Percentiles rank a stretch among this genome's conserved stretches.
phyloP scores from a whole-genome alignment of 2,888 invertebrate species.

The Aspidiotus destructor region DNA sequence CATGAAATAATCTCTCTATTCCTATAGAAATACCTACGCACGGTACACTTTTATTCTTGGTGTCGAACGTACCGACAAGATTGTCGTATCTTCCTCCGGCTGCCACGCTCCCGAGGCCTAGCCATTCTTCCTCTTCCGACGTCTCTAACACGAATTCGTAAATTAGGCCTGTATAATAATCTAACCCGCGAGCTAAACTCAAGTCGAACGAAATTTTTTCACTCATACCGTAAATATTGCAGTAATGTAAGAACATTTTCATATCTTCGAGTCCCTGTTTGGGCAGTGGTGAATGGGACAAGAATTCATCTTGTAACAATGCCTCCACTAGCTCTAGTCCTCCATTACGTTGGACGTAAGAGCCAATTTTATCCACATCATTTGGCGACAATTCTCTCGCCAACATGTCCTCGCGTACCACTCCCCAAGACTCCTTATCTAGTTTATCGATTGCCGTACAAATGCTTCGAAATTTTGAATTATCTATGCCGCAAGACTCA shows the following conservation, averaged over 20 bases:
- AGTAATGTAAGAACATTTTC: slow-evolving; percentile 74
- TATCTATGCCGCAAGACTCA: slow-evolving; percentile 86
- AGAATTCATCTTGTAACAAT: slow-evolving; percentile 55
- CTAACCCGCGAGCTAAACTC: slow-evolving; percentile 92
- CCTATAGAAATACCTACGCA: slow-evolving; percentile 98
- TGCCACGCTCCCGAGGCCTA: slow-evolving; percentile 75
- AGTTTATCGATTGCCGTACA: slow-evolving; percentile 97
- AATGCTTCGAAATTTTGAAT: slow-evolving; percentile 78
- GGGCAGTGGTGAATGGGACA: slow-evolving; percentile 53
- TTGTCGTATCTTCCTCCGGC: slow-evolving; percentile 97
- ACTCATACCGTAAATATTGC: slow-evolving; percentile 66
- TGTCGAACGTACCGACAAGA: slow-evolving; percentile 94
- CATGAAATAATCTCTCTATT: slow-evolving; percentile 92
- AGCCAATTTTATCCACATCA: slow-evolving; percentile 78
- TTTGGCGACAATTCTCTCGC: slow-evolving; percentile 76
- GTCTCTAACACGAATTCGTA: slow-evolving; percentile 78
- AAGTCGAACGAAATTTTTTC: slow-evolving; percentile 81
- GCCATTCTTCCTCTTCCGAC: slow-evolving; percentile 46
- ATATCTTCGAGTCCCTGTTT: slow-evolving; percentile 71
- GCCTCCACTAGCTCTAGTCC: slow-evolving; percentile 63
- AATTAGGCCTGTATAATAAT: slow-evolving; percentile 98
- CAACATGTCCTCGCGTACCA: slow-evolving; percentile 85
- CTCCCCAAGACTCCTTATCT: slow-evolving; percentile 95
- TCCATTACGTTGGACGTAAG: slow-evolving; percentile 74
- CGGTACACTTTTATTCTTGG: slow-evolving; percentile 77